Conservation (phyloP, 2,797 vertebrate species). For the Hozukius guyotensis region DNA sequence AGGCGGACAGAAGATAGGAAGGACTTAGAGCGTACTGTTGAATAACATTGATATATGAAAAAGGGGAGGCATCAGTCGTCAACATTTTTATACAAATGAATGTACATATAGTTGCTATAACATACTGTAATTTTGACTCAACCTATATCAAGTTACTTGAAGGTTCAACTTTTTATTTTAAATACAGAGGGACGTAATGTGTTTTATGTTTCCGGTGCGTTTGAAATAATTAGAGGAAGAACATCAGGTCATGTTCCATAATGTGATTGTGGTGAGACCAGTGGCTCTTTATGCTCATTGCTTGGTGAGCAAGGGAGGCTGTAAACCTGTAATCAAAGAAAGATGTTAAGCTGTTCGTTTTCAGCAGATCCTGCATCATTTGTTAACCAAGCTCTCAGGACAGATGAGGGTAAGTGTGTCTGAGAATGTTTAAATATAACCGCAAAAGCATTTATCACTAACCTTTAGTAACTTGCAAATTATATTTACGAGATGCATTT, state of each 20-base stretch:
- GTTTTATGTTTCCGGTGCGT: constrained; percentile 20
- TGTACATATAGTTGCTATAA: background rate
- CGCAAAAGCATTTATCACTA: background rate
- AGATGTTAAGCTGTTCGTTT: constrained; percentile 38
- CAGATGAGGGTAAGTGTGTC: background rate
- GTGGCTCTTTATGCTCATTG: constrained; percentile 39
- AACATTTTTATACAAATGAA: background rate
- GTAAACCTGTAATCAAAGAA: constrained; percentile 49
- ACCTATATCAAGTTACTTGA: background rate
- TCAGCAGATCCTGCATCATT: constrained; percentile 3
- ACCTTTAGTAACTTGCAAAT: background rate
- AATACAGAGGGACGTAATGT: background rate
- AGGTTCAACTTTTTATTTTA: background rate
- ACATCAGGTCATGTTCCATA: constrained; percentile 37
- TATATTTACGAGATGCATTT: background rate
- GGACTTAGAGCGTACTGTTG: background rate
- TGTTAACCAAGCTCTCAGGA: background rate
- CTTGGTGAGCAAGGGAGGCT: background rate
- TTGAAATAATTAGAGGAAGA: constrained; percentile 39
- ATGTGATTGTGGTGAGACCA: constrained; percentile 32
- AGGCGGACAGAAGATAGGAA: constrained; percentile 30
- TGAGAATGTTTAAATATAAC: background rate
- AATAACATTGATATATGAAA: background rate
- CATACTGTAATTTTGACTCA: background rate
- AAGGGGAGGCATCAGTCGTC: background rate